Evolutionary conservation across 2,797 vertebrate genomes (phyloP).

Genomic region (Hoplostethus atlanticus): DNA sequence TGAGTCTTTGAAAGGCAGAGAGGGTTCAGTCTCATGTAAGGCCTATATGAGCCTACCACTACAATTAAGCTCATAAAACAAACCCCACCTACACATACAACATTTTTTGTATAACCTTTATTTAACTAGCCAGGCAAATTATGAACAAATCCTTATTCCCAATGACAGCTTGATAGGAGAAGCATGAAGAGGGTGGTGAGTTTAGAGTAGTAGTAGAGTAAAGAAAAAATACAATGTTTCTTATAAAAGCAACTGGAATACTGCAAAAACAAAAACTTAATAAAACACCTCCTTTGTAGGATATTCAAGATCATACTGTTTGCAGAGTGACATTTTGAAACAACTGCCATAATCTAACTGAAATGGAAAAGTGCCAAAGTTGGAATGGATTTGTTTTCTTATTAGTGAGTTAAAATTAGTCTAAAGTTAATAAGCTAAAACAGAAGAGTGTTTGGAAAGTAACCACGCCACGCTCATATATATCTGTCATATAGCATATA

Average conservation of each 20-base stretch:
- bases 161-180: not conserved
- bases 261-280: too few species aligned
- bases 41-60: not conserved
- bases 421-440: not conserved
- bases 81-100: not conserved
- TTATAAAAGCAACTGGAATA: too few species aligned
- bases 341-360: not conserved
- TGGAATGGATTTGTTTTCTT: not conserved
- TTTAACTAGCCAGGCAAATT: not conserved
- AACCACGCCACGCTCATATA: not conserved
- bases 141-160: not conserved
- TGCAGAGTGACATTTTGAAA: not conserved
- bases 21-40: not conserved
- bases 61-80: not conserved
- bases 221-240: not conserved
- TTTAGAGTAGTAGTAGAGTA: too few species aligned
- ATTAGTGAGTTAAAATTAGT: not conserved
- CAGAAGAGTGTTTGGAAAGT: not conserved
- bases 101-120: not conserved
- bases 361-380: not conserved
- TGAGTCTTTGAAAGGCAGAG: not conserved
- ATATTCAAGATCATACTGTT: not conserved
- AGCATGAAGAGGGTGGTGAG: not conserved
- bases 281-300: too few species aligned
- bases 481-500: too few species aligned